A percentile compares a stretch with the other conserved stretches of the same genome.
Evolutionary conservation across 2,113 vertebrate genomes (phyloP).

Genomic region (Apteryx mantelli): DNA sequence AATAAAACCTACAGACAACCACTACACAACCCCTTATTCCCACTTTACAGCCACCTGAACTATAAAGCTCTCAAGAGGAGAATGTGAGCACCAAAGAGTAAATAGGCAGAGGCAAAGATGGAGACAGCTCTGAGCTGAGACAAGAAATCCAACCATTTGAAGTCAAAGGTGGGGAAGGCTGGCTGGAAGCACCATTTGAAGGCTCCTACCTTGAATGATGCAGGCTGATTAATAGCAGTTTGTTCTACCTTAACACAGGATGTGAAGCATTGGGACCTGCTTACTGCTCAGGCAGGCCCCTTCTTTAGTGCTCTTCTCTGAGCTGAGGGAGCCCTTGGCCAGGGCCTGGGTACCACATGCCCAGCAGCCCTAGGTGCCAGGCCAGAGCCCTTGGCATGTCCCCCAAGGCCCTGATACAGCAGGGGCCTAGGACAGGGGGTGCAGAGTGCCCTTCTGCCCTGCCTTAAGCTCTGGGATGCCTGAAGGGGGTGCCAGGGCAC

Average conservation of each 20-base stretch:
- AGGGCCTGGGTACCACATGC: neutral
- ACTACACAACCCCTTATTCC: neutral
- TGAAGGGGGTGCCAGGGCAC: neutral
- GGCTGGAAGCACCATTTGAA: neutral
- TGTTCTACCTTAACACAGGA: neutral
- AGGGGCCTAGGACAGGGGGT: neutral
- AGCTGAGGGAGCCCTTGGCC: neutral
- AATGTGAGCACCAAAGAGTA: neutral
- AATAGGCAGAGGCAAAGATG: neutral
- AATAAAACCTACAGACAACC: neutral
- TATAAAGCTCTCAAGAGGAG: neutral
- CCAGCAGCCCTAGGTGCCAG: neutral
- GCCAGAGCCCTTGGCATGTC: neutral
- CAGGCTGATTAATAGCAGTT: neutral
- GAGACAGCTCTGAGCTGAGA: neutral
- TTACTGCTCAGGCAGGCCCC: neutral
- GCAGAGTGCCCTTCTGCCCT: neutral
- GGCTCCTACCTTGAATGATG: neutral
- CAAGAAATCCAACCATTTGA: neutral
- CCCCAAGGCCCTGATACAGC: neutral
- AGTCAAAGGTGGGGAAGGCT: neutral
- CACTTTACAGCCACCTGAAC: neutral
- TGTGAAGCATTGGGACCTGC: neutral
- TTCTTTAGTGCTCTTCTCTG: neutral
- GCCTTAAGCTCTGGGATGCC: neutral